These are phyloP conservation scores for Catamblyrhynchus diadema DNA, from an alignment of 2,797 vertebrate genomes.

Conservation along the genomic window DNA sequence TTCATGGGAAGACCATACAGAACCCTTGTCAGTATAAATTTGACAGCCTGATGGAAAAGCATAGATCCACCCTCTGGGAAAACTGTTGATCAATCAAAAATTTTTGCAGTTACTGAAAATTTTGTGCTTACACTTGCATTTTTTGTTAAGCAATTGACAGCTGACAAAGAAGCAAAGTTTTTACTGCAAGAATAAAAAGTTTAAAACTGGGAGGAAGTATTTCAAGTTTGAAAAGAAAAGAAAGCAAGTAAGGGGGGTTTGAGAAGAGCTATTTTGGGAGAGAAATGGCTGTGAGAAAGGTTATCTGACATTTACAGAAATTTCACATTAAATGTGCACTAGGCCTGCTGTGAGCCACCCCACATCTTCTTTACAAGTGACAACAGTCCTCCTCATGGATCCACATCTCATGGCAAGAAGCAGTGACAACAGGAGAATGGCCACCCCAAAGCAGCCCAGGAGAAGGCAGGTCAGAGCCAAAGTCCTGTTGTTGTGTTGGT, in stretches of 20 bases:
- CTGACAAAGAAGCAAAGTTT: background rate
- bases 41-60: background rate
- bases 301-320: background rate
- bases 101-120: background rate
- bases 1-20: background rate
- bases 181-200: background rate
- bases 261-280: background rate
- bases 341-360: background rate
- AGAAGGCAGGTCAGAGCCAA: background rate
- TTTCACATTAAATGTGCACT: background rate
- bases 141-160: background rate
- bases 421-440: background rate
- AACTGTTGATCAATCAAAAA: background rate
- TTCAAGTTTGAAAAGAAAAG: background rate
- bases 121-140: background rate
- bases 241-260: accelerated
- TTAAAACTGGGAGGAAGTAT: accelerated
- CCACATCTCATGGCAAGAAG: background rate
- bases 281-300: background rate
- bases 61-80: background rate
- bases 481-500: background rate
- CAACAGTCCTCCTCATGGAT: background rate
- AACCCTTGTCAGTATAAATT: background rate
- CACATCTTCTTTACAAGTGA: background rate
- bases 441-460: background rate